These are phyloP conservation scores for Papilio xuthus DNA, from an alignment of 1,140 invertebrate genomes.

Conservation along the genomic window DNA sequence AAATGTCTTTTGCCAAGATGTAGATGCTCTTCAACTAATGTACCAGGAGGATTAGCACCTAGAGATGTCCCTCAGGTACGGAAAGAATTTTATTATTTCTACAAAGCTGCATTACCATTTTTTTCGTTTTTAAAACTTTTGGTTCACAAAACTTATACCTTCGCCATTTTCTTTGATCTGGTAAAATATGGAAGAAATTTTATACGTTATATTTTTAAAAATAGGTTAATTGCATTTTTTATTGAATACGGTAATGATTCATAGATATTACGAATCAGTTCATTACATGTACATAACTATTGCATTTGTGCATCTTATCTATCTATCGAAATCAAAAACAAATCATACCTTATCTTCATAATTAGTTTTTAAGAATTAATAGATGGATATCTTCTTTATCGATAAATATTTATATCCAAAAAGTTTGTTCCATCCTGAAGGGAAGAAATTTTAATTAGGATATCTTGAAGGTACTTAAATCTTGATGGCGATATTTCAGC, in stretches of 20 bases:
- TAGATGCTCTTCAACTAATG: constrained; percentile 74
- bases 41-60: constrained; percentile 70
- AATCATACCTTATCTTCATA: background rate
- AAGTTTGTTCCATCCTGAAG: background rate
- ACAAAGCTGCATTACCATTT: background rate
- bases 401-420: background rate
- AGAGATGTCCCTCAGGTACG: constrained; percentile 77
- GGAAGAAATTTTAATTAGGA: background rate
- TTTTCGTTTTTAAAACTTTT: background rate
- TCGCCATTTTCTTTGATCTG: no score
- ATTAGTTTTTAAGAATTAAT: background rate
- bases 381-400: background rate
- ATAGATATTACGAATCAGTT: background rate
- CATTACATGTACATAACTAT: background rate
- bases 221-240: background rate
- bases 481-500: no score
- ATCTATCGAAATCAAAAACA: background rate
- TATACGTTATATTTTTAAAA: no score
- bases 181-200: no score
- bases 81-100: constrained; percentile 1
- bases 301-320: background rate
- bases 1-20: constrained; percentile 73
- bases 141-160: no score
- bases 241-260: background rate
- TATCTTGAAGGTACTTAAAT: no score